Base-by-base conservation (phyloP, 35 echinoderm and acorn worm species). In the Eucidaris tribuloides region DNA sequence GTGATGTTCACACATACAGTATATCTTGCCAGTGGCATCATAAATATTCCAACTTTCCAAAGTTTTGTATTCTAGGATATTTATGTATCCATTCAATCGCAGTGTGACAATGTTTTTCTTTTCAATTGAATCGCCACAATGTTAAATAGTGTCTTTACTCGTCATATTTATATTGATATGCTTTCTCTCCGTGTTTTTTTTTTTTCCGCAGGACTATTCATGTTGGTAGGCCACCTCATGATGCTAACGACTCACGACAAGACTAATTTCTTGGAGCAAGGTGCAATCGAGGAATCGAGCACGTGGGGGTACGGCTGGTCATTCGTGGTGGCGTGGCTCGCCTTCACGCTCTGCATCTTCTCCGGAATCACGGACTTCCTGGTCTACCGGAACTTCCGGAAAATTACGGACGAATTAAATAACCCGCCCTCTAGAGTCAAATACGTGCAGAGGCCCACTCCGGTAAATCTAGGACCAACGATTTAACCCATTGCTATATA, bases 221-320 rank as follows among this genome's bases (percentile, higher is more conserved):
- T 94, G 92, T 52, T 94, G 23, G 92, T 94, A 17, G 92, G 92
- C 42, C 92, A 94, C 77, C 54, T 89, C 4, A 94, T 94, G 92
- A 84, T 94, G 81, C 37, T 94, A 42, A 46, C 52, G 7, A 59
- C 77, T 4, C 87, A 94, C 42, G 52, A 50, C 17, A 46, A 64
- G 7, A 79, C 62, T 6, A 55, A 30, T 4, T 28, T 63, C 24
- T 39, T 49, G 19, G 45, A 38, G 4, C 45, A 72, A 2, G 58
- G 14, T 7, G 15, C 36, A 18, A 29, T 50, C n/a, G 32, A 82
- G 20, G 56, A 80, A 15, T 27, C 27, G 1, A 24, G 25, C 25
- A 58, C 36, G 45, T 82, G 74, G 15, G 13, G 77, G 32, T 83
- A 93, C 62, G 92, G 92, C 31, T 94, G 87, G 86, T 89, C 86